Base-by-base conservation (phyloP, 2,888 invertebrate genomes). In the Patella ulyssiponensis region DNA sequence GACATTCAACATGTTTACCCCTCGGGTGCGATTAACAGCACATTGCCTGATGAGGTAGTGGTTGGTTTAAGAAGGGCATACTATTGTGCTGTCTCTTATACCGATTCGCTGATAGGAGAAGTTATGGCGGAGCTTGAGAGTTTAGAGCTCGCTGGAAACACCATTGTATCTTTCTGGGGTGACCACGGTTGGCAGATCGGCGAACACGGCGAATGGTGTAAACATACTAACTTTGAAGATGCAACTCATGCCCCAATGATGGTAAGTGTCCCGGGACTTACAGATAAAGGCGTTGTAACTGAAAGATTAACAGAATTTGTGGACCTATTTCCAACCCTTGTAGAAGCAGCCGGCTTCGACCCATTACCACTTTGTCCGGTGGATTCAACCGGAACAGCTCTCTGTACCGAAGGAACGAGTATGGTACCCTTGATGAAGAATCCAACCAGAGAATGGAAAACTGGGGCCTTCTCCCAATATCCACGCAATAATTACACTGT, bases 221-320 rank as follows among this genome's bases (percentile, higher is more conserved):
- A 87, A 72, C 82, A 85, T 69, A 86, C 86, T 0, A 85, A 87
- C 72, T 86, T 88, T 74, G 86, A 88, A 76, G 71, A 85, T 1
- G 81, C 85, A 1, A 85, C 85, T 1, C 86, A 85, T 58, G 85
- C 85, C 14, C 87, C 87, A 0, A 83, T 86, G 83, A 84, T 87
- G 83, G 74, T 87, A 11, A 80, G 74, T 23, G 79, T 85, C 27
- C 83, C 81, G 0, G 85, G 83, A 9, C 1, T 79, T 9, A 84
- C 84, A 0, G 81, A 83, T 56, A 27, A n/a, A 1, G 81, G 83
- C 7, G 75, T 83, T 33, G 71, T 58, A n/a, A 83, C 80, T 3
- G 75, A 79, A 12, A 73, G 76, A 27, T 73, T 86, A 9, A 80
- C 82, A 2, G 86, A 87, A 69, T 83, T 82, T 17, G 84, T 87